Percentiles rank a stretch among this genome's conserved stretches.
phyloP scores from a whole-genome alignment of 2,113 vertebrate genomes.

The Dasypus novemcinctus region DNA sequence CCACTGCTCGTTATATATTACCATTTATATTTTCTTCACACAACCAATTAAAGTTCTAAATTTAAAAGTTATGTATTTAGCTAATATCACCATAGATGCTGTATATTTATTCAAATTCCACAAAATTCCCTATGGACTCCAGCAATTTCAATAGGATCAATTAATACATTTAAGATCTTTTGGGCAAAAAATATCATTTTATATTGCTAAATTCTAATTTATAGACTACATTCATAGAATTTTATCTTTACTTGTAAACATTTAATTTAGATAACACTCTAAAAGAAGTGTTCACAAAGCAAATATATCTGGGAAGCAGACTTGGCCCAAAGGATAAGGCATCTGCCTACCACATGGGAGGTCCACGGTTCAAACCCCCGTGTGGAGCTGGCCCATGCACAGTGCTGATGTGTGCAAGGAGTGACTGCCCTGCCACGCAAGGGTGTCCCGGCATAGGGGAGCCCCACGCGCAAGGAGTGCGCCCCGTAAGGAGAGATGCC shows the following conservation, averaged over 20 bases:
- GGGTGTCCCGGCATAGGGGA: too few relatives aligned
- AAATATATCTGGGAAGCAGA: too few relatives aligned
- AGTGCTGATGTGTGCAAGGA: too few relatives aligned
- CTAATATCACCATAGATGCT: background rate
- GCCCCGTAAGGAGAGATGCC: too few relatives aligned
- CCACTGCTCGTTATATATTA: background rate
- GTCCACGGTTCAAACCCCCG: too few relatives aligned
- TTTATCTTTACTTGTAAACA: background rate
- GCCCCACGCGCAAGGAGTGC: too few relatives aligned
- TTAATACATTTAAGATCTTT: background rate
- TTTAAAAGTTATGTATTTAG: background rate
- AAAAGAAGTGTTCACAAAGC: slow-evolving; percentile 2
- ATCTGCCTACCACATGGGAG: too few relatives aligned
- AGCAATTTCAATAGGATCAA: background rate
- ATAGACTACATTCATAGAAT: background rate
- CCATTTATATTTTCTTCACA: background rate
- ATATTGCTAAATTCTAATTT: background rate
- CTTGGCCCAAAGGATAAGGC: too few relatives aligned
- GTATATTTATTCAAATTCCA: background rate
- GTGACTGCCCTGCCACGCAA: too few relatives aligned
- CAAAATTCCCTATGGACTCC: background rate
- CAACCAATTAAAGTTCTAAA: background rate
- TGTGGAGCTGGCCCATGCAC: too few relatives aligned
- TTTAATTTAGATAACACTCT: background rate
- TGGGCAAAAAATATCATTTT: background rate